A percentile compares a stretch with the other conserved stretches of the same genome.
Conservation (phyloP, 2,113 vertebrate species). For the Halichoeres trimaculatus region DNA sequence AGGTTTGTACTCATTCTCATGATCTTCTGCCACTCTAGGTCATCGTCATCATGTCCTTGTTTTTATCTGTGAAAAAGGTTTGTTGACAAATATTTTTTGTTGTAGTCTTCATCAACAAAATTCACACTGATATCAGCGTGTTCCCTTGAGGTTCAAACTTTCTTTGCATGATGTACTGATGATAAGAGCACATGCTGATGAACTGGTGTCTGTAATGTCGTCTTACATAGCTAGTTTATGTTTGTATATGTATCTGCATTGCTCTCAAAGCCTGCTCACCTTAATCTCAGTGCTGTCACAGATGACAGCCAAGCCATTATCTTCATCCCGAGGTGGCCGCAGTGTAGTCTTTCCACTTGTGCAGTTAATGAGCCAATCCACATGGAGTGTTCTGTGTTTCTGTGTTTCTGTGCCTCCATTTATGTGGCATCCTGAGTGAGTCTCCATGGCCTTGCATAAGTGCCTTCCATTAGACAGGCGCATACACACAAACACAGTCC, state of each 20-base stretch:
- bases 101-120: too few relatives aligned
- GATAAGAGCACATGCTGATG: not conserved
- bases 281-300: slow-evolving; percentile 16
- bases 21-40: too few relatives aligned
- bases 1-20: too few relatives aligned
- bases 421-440: slow-evolving; percentile 57
- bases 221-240: not conserved
- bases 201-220: not conserved
- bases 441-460: slow-evolving; percentile 67
- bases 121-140: too few relatives aligned
- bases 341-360: slow-evolving; percentile 52
- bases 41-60: too few relatives aligned
- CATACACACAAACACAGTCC: slow-evolving; percentile 29
- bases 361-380: slow-evolving; percentile 70
- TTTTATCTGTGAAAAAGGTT: too few relatives aligned
- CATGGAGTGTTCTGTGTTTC: slow-evolving; percentile 61
- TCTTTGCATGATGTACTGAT: too few relatives aligned
- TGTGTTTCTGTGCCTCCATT: slow-evolving; percentile 52
- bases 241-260: not conserved
- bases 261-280: not conserved
- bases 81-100: too few relatives aligned
- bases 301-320: slow-evolving; percentile 46
- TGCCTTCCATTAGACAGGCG: slow-evolving; percentile 61
- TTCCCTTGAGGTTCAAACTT: too few relatives aligned
- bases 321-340: slow-evolving; percentile 59